Base-by-base conservation (phyloP, 2,797 vertebrate genomes). In the Corythornis leucogaster region DNA sequence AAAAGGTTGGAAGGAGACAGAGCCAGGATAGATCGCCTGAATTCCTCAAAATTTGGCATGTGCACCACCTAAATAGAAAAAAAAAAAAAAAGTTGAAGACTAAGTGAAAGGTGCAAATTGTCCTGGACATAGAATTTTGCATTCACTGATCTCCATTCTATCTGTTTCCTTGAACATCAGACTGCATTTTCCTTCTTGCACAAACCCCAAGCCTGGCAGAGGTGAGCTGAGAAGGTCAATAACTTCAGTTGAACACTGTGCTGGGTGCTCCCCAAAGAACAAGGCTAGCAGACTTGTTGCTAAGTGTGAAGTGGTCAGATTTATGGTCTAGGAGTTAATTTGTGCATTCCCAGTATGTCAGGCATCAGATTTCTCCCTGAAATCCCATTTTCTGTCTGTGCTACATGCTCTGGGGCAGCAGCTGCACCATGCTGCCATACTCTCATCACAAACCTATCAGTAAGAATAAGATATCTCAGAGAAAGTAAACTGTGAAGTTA, bases 181-280 rank as follows among this genome's bases (percentile, higher is more conserved):
- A 10, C 25, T 16, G 11, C 5, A 11, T 54, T 78, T 83, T 35
- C 2, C 7, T 42, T 80, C 45, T 33, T 70, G 24, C 8, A 15
- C 21, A 62, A 24, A 54, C 25, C 15, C 4, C n/a, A n/a, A 62
- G 11, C 14, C n/a, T 24, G 51, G 14, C 30, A 66, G 4, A 43
- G 8, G 3, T 14, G 5, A 28, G 4, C 18, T 80, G 31, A 57
- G 33, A 85, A 83, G 31, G 22, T 13, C 33, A 45, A 14, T 26
- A 59, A 30, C 13, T 61, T 19, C 13, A 85, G n/a, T 17, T 48
- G n/a, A 51, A 40, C 1, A 1, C 10, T 14, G 0, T 25, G 35
- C 15, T 11, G 4, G 40, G 4, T 43, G 43, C 21, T 79, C 16
- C 0, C 3, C 2, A 14, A 3, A 3, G 6, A 48, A 5, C 58